Percentiles rank a stretch among this genome's conserved stretches.
These are phyloP conservation scores for Oophaga sylvatica DNA, from an alignment of 2,797 vertebrate genomes.

Conservation along the genomic window DNA sequence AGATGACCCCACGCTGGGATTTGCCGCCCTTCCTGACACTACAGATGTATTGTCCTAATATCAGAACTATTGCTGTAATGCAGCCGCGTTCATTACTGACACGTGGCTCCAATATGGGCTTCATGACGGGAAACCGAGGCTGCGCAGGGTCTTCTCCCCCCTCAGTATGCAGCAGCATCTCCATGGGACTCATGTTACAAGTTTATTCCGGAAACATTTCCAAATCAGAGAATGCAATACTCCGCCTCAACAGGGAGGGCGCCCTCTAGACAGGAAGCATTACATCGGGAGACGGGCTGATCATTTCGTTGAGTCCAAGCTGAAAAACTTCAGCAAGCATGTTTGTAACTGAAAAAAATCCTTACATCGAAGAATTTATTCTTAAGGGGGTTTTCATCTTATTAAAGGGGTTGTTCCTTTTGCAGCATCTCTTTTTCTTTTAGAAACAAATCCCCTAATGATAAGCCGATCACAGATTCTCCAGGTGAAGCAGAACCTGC, in stretches of 20 bases:
- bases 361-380: too few relatives aligned
- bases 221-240: neutral
- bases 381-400: too few relatives aligned
- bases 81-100: neutral
- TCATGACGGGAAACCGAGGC: neutral
- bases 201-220: neutral
- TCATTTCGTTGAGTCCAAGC: too few relatives aligned
- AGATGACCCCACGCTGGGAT: neutral
- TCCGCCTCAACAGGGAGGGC: neutral
- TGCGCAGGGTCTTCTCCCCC: neutral
- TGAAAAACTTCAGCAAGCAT: too few relatives aligned
- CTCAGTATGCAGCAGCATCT: neutral
- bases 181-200: neutral
- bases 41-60: neutral
- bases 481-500: neutral
- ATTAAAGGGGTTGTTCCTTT: too few relatives aligned
- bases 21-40: neutral
- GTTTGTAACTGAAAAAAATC: too few relatives aligned
- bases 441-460: too few relatives aligned
- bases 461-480: neutral
- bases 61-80: neutral
- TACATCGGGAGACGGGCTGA: neutral
- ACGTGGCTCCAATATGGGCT: conserved; percentile 31
- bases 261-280: neutral
- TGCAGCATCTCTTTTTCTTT: too few relatives aligned